A percentile compares a stretch with the other conserved stretches of the same genome.
Evolutionary conservation across 2,797 vertebrate species (phyloP).

Genomic region (Lithobates pipiens): DNA sequence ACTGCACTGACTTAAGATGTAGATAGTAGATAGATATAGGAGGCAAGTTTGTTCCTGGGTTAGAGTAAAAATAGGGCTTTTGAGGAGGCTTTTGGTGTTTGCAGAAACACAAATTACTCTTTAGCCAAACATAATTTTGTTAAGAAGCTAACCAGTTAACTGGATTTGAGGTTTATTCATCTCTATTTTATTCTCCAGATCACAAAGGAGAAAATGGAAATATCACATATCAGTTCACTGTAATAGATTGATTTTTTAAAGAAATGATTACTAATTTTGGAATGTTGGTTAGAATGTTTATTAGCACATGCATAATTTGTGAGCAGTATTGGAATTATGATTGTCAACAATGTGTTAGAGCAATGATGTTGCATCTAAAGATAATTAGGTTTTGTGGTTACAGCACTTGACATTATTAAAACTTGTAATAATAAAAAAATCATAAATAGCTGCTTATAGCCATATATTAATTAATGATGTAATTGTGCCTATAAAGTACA

Average conservation of each 20-base stretch:
- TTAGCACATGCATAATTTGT: not conserved
- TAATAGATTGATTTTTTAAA: too few species aligned
- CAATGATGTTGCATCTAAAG: not conserved
- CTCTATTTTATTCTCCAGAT: too few species aligned
- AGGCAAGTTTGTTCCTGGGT: too few species aligned
- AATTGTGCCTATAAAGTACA: not conserved
- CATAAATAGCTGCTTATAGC: not conserved
- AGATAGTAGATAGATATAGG: too few species aligned
- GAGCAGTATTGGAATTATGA: not conserved
- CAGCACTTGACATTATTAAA: slow-evolving; percentile 13
- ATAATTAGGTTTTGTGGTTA: slow-evolving; percentile 4
- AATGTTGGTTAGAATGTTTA: slow-evolving; percentile 20
- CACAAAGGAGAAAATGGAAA: not conserved
- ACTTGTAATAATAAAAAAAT: not conserved
- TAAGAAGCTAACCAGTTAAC: too few species aligned
- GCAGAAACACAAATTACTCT: too few species aligned
- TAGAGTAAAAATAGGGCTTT: too few species aligned
- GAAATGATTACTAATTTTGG: not conserved
- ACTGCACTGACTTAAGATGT: too few species aligned
- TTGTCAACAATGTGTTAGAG: not conserved
- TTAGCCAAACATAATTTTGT: too few species aligned
- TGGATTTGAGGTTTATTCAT: too few species aligned
- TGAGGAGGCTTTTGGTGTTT: too few species aligned
- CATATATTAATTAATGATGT: slow-evolving; percentile 3
- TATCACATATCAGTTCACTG: not conserved